Evolutionary conservation across 1,140 invertebrate species (phyloP).

Genomic region (Pemphigus obesinymphae): DNA sequence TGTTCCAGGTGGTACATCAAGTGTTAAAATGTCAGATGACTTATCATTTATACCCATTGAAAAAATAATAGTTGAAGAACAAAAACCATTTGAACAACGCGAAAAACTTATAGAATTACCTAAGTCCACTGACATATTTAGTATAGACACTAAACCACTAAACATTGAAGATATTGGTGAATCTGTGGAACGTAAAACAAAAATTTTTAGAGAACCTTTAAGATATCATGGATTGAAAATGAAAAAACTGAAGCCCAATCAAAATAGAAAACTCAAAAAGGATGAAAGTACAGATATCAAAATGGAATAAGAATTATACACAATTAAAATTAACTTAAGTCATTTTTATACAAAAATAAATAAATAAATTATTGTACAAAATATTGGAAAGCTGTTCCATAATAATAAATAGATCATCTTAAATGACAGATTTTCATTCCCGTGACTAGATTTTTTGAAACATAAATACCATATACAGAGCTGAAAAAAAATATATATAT

Average conservation of each 20-base stretch:
- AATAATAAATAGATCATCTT: neutral
- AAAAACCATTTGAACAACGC: neutral
- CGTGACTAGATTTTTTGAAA: conserved; percentile 63
- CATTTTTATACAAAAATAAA: neutral
- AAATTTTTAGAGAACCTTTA: neutral
- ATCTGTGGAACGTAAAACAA: neutral
- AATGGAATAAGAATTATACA: neutral
- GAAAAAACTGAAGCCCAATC: conserved; percentile 29
- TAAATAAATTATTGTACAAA: neutral
- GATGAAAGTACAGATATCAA: neutral
- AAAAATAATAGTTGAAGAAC: neutral
- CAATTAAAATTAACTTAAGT: neutral
- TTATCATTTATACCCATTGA: conserved; percentile 16
- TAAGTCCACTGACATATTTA: conserved; percentile 5
- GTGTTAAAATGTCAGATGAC: neutral
- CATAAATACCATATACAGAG: conserved; percentile 76
- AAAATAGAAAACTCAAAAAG: neutral
- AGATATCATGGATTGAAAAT: conserved; percentile 33
- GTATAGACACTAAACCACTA: conserved; percentile 1
- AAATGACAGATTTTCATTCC: neutral
- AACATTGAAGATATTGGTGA: neutral
- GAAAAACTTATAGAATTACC: neutral
- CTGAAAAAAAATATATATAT: conserved; percentile 65
- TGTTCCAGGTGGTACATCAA: neutral
- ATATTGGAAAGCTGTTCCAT: neutral